Conservation (phyloP, 2,888 invertebrate species). For the Phaonia tiefii region DNA sequence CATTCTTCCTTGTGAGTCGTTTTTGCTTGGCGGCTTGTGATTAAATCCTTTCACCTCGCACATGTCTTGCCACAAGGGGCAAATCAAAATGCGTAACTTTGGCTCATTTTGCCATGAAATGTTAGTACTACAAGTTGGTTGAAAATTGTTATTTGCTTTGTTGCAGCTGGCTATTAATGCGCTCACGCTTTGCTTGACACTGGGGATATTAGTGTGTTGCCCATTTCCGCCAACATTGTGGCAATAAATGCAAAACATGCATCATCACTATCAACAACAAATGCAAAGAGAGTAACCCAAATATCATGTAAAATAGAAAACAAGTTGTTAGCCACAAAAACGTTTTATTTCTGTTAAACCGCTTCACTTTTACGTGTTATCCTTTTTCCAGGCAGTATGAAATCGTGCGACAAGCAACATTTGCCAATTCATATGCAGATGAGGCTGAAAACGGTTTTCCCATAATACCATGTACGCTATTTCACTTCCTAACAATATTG, state of each 20-base stretch:
- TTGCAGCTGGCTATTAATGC: not conserved
- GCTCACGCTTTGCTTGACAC: not conserved
- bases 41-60: not conserved
- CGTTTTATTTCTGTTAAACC: constrained; percentile 30
- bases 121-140: too few relatives aligned
- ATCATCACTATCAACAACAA: not conserved
- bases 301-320: constrained; percentile 35
- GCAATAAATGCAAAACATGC: not conserved
- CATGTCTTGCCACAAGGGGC: constrained; percentile 25
- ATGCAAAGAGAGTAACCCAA: constrained; percentile 30
- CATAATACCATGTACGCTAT: too few relatives aligned
- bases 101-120: not conserved
- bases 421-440: not conserved
- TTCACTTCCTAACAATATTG: too few relatives aligned
- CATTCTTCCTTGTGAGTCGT: constrained; percentile 1
- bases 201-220: constrained; percentile 16
- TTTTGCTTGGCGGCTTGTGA: constrained; percentile 12
- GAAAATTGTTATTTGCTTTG: not conserved
- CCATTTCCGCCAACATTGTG: not conserved
- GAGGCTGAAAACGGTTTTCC: too few relatives aligned
- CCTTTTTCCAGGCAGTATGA: constrained; percentile 5
- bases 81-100: constrained; percentile 3
- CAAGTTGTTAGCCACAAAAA: constrained; percentile 33
- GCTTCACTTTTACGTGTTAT: constrained; percentile 19
- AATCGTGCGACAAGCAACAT: constrained; percentile 6